Conservation (phyloP, 1,140 invertebrate genomes). For the Achatina immaculata region DNA sequence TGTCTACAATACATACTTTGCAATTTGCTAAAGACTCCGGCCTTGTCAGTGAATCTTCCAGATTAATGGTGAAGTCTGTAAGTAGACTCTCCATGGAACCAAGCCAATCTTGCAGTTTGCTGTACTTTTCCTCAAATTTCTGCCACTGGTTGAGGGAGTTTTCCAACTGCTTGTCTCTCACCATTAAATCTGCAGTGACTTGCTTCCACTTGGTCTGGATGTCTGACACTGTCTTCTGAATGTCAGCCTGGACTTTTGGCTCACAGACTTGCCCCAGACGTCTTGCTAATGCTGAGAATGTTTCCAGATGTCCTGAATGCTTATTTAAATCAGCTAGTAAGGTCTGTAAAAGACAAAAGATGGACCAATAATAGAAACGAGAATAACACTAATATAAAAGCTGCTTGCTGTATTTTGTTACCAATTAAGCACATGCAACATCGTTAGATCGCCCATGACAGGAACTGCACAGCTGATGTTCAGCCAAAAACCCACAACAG, state of each 20-base stretch:
- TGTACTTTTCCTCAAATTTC: constrained; percentile 60
- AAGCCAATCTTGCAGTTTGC: constrained; percentile 51
- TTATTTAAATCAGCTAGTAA: constrained; percentile 50
- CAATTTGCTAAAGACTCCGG: constrained; percentile 54
- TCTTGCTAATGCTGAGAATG: constrained; percentile 48
- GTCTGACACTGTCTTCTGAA: constrained; percentile 58
- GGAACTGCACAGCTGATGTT: too few relatives aligned
- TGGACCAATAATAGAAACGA: not conserved
- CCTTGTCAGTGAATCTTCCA: constrained; percentile 44
- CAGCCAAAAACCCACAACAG: too few relatives aligned
- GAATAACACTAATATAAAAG: too few relatives aligned
- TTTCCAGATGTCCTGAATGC: constrained; percentile 45
- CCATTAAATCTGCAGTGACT: constrained; percentile 46
- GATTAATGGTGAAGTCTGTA: constrained; percentile 50
- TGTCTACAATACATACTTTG: constrained; percentile 54
- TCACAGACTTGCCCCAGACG: constrained; percentile 65
- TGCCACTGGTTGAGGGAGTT: constrained; percentile 56
- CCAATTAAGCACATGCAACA: too few relatives aligned
- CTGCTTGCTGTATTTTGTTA: too few relatives aligned
- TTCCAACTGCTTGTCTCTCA: constrained; percentile 51
- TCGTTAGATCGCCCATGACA: too few relatives aligned
- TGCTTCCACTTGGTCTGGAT: constrained; percentile 54
- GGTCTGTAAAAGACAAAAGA: constrained; percentile 44
- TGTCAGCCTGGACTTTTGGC: constrained; percentile 50
- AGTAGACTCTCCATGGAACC: constrained; percentile 58